Percentiles rank a stretch among this genome's conserved stretches.
Evolutionary conservation across 2,888 invertebrate genomes (phyloP).

Genomic region (Meghimatium bilineatum): DNA sequence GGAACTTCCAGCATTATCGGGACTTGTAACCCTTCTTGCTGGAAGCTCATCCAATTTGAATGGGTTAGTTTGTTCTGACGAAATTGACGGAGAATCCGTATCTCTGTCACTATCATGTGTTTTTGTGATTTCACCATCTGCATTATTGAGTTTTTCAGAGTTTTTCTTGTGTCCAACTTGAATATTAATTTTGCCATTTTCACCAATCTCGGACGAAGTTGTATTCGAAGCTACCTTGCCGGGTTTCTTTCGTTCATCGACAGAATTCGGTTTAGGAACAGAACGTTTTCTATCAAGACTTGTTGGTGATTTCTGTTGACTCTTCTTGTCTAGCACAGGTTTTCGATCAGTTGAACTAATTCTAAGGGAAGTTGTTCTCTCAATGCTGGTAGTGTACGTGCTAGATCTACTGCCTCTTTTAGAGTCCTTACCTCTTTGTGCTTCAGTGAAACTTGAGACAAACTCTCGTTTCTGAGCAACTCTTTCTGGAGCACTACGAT

Average conservation of each 20-base stretch:
- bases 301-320: not conserved
- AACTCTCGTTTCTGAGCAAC: not conserved
- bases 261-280: not conserved
- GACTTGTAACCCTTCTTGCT: not conserved
- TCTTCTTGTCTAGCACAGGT: not conserved
- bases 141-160: no score
- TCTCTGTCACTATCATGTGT: not conserved
- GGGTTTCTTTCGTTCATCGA: not conserved
- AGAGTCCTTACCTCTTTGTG: not conserved
- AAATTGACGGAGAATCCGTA: not conserved
- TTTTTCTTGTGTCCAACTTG: not conserved
- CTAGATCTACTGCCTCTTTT: not conserved
- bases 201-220: not conserved
- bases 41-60: not conserved
- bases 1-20: not conserved
- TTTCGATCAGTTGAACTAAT: not conserved
- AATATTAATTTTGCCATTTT: not conserved
- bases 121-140: not conserved
- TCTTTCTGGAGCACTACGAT: not conserved
- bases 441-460: not conserved
- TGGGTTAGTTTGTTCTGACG: not conserved
- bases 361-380: not conserved
- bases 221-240: not conserved
- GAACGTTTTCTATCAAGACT: not conserved
- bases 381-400: not conserved